Evolutionary conservation across 2,113 vertebrate genomes (phyloP).

Genomic region (Nesoenas mayeri): DNA sequence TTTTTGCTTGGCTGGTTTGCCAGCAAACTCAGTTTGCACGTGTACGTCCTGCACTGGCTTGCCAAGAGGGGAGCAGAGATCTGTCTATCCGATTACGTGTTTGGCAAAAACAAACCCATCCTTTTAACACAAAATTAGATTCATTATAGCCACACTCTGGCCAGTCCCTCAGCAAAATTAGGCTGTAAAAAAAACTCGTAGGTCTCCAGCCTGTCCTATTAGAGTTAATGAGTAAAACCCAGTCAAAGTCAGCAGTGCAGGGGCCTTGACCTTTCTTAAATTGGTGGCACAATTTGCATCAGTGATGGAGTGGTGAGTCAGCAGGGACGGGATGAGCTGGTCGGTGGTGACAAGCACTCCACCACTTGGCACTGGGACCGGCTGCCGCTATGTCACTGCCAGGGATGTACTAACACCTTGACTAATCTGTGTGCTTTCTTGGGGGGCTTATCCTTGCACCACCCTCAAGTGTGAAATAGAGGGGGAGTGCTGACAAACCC

Average conservation of each 20-base stretch:
- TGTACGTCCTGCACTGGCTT: not conserved
- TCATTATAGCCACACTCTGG: not conserved
- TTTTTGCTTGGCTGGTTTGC: slow-evolving; percentile 6
- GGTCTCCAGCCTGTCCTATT: not conserved
- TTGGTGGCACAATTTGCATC: not conserved
- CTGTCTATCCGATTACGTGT: accelerated
- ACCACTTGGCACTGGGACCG: accelerated
- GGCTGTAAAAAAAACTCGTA: not conserved
- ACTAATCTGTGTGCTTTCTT: not conserved
- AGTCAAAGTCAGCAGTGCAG: not conserved
- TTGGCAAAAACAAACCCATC: not conserved
- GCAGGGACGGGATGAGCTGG: not conserved
- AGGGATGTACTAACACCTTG: not conserved
- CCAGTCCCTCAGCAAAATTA: not conserved
- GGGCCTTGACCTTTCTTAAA: not conserved
- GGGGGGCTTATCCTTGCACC: not conserved
- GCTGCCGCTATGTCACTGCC: not conserved
- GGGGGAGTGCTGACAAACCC: not conserved
- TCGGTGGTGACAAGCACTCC: not conserved
- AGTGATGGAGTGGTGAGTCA: not conserved
- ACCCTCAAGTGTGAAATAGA: not conserved
- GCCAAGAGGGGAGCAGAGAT: not conserved
- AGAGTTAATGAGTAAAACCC: not conserved
- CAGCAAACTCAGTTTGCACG: not conserved
- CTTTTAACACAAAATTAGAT: not conserved